Conservation (phyloP, 2,797 vertebrate genomes). For the Chelon auratus region DNA sequence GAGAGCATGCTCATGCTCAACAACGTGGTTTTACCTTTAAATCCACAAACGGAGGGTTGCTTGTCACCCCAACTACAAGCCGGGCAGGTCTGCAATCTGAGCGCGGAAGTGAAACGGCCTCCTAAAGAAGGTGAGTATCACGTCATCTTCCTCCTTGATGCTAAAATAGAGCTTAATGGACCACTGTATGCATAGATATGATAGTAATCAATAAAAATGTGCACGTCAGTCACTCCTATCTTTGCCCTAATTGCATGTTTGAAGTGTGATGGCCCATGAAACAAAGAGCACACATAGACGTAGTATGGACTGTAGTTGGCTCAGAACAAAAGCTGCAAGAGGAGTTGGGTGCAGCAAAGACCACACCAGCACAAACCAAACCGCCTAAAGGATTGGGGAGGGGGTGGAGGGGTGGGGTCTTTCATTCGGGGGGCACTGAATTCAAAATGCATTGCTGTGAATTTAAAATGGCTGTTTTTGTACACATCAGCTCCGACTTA, state of each 20-base stretch:
- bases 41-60: constrained; percentile 98
- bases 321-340: constrained; percentile 74
- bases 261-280: constrained; percentile 82
- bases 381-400: constrained; percentile 30
- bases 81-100: constrained; percentile 97
- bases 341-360: constrained; percentile 77
- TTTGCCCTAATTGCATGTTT: constrained; percentile 80
- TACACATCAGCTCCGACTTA: constrained; percentile 66
- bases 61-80: constrained; percentile 97
- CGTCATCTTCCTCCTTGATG: constrained; percentile 42
- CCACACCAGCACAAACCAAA: constrained; percentile 68
- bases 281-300: constrained; percentile 84
- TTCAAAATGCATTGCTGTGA: constrained; percentile 68
- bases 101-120: constrained; percentile 94
- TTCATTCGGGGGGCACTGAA: constrained; percentile 66
- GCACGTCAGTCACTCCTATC: constrained; percentile 80
- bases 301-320: constrained; percentile 63
- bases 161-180: constrained; percentile 59
- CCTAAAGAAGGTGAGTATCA: constrained; percentile 97
- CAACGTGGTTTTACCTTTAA: constrained; percentile 98
- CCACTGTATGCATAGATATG: constrained; percentile 67
- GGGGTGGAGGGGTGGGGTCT: constrained; percentile 38
- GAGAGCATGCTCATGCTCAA: constrained; percentile 96
- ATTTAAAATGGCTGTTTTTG: constrained; percentile 76
- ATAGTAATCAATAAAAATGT: constrained; percentile 71